Evolutionary conservation across 1,140 invertebrate genomes (phyloP), one percentile per base, ranked within the genome.

Genomic region (Orussus abietinus): DNA sequence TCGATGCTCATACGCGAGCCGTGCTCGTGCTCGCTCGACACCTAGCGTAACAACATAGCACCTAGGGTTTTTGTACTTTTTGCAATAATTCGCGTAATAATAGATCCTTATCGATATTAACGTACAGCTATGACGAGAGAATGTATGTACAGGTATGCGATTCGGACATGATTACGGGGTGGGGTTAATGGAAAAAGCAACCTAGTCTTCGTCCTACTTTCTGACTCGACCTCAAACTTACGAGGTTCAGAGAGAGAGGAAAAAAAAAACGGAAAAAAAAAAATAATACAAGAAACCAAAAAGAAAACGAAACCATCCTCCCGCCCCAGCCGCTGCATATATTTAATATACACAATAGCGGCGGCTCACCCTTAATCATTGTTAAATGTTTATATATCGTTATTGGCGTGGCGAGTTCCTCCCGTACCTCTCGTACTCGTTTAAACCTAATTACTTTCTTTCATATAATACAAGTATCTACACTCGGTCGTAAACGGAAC

Each of bases 51-150:
- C 57, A 65, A 70, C 63, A 62, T 71, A 73, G 70, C 70, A 73
- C 68, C 70, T 73, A 72, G 67, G 67, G 62, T 69, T 69, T 69
- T 72, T 72, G 68, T 71, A 70, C 68, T 71, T 71, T 52, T 70
- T 66, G 57, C 59, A 70, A 67, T 70, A 66, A 69, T 71, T 70
- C 61, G 64, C 62, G 55, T 66, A 59, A 64, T 60, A 60, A 59
- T 56, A 45, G 41, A 28, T 37, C 10, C 17, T 28, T 12, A 28
- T 30, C 37, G 45, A 54, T 54, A 52, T 25, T 41, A 44, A 42
- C 32, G 38, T 50, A 48, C 26, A 51, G 47, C 39, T 62, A 59
- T 60, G 61, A 64, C 57, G 57, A 61, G 57, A 68, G 49, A 60
- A 64, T 59, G 47, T 67, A 69, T 67, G 55, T 69, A 69, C 64